Evolutionary conservation across 2,797 vertebrate species (phyloP), one percentile per base, ranked within the genome.

Genomic region (Myoxocephalus aenaeus): DNA sequence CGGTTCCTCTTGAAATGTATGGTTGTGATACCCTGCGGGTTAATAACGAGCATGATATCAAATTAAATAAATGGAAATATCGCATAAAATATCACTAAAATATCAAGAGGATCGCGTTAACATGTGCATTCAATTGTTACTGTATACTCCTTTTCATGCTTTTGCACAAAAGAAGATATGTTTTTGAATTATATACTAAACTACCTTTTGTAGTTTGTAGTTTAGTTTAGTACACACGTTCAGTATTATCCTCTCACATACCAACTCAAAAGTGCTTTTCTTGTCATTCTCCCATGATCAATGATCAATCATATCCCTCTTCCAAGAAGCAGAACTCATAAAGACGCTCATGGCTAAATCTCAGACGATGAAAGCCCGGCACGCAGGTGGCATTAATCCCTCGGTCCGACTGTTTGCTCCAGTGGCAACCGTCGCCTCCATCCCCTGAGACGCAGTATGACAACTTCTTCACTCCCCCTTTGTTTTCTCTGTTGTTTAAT

Each of bases 401-500:
- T 90, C 76, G 72, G 80, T 90, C 87, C 61, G 15, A 84, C 85
- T 91, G 87, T 79, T 81, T 78, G 67, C 84, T 90, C 75, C 46
- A 36, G 83, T 81, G 80, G 83, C 81, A 87, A 84, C 86, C 88
- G 79, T 85, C 42, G 54, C 73, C 78, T 66, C 36, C 22, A 5
- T 88, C 90, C 82, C 88, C 38, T 22, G 91, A 83, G 85, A 91
- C 13, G 5, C 73, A 83, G 85, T 86, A 53, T 88, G 93, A 93
- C 94, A 93, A 93, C 89, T 92, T 92, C 84, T 92, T 94, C 89
- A 77, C 80, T 89, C 71, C 75, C 86, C 70, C 73, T 89, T 90
- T 92, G 86, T 89, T 92, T 89, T 88, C 74, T 87, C 84, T 91
- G 87, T 91, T 92, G 90, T 92, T 94, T 95, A 95, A 96, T 94